Evolutionary conservation across 2,113 vertebrate species (phyloP), one percentile per base, ranked within the genome.

Genomic region (Phaethon lepturus): DNA sequence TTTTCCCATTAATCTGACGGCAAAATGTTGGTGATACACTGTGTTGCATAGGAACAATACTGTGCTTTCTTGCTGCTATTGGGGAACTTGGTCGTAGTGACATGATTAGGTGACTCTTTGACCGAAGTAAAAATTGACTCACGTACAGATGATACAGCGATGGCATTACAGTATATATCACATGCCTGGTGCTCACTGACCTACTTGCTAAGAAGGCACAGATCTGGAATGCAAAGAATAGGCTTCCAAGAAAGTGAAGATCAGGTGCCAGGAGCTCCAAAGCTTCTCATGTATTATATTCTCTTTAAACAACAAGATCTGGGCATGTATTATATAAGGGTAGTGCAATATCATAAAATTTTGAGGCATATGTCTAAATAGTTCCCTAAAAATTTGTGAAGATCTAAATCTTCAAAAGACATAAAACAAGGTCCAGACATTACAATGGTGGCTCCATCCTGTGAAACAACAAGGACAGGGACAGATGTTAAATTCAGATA

Each of bases 251-350:
- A 69, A 38, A 44, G 11, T 38, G 45, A 84, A 35, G 20, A 29
- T 17, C 2, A 10, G 10, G 14, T 29, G 2, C 3, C 11, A 64
- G 24, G 28, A 73, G 2, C 17, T 50, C 24, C 28, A 59, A 79
- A 55, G 1, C 10, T 83, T 76, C 14, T 79, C 6, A 11, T 8
- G 2, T 18, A 17, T 71, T 67, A 45, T 38, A 38, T 38, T 38
- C 38, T 38, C 38, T 44, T 67, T 24, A 75, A 88, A 66, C 3
- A 29, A 63, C n/a, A 35, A 47, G 4, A 2, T 75, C 16, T 55
- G 12, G 1, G 1, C 3, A 8, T 38, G 2, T n/a, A 10, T 67
- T 52, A 7, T 7, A 10, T 22, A 29, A 66, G 2, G 7, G 4
- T 33, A 69, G 22, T n/a, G 3, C 4, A 56, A 29, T 23, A 3